These are phyloP conservation scores for Microctonus aethiopoides DNA, from an alignment of 2,888 invertebrate genomes.

Conservation along the genomic window DNA sequence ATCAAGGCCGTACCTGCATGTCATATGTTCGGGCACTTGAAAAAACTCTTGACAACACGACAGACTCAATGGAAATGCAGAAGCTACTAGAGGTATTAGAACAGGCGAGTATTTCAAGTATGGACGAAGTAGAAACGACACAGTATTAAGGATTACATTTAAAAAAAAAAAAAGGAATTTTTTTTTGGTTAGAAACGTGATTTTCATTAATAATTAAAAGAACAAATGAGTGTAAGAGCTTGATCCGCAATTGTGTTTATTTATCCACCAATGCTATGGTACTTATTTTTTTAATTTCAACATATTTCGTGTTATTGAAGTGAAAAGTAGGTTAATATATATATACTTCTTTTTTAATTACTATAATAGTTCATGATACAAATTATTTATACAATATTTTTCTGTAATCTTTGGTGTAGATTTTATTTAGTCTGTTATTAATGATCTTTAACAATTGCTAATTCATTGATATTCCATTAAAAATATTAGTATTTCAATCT, in stretches of 20 bases:
- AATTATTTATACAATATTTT: background rate
- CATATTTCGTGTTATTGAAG: conserved; percentile 9
- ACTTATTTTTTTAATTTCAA: conserved; percentile 33
- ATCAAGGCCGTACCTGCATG: conserved; percentile 84
- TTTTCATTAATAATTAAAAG: conserved; percentile 1
- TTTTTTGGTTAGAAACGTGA: conserved; percentile 2
- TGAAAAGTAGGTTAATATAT: background rate
- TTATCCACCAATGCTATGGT: conserved; percentile 9
- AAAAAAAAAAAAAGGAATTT: background rate
- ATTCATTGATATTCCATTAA: background rate
- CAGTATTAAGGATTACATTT: conserved; percentile 55
- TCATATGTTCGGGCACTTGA: conserved; percentile 78
- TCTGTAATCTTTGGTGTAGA: background rate
- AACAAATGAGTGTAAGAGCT: conserved; percentile 4
- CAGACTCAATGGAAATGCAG: conserved; percentile 62
- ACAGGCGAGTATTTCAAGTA: conserved; percentile 60
- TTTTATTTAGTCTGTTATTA: background rate
- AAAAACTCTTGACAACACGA: conserved; percentile 59
- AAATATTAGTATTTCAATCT: background rate
- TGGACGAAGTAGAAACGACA: conserved; percentile 58
- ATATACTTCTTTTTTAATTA: background rate
- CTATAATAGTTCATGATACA: background rate
- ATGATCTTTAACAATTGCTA: background rate
- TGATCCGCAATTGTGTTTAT: conserved; percentile 14
- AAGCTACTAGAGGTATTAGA: conserved; percentile 61